Evolutionary conservation across 1,140 invertebrate genomes (phyloP).

Genomic region (Phenacoccus solenopsis): DNA sequence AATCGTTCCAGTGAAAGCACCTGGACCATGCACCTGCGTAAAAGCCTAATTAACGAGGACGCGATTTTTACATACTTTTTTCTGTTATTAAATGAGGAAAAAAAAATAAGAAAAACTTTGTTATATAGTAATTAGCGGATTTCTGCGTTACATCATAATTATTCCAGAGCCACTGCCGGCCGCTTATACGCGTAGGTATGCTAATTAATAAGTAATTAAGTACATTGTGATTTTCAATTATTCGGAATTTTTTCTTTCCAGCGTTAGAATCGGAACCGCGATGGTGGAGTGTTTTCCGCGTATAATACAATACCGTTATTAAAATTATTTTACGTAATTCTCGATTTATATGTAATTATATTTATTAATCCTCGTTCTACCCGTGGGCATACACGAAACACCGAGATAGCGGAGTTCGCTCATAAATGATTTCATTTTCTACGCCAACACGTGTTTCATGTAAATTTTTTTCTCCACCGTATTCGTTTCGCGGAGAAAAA

Average conservation of each 20-base stretch:
- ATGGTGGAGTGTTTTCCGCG: background rate
- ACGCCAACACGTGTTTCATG: too few relatives aligned
- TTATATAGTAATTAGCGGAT: background rate
- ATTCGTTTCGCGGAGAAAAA: too few relatives aligned
- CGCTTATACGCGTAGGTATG: background rate
- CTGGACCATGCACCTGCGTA: too few relatives aligned
- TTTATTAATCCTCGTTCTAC: too few relatives aligned
- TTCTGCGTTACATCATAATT: slow-evolving; percentile 10
- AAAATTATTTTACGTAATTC: background rate
- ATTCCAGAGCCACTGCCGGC: background rate
- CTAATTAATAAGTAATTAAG: slow-evolving; percentile 12
- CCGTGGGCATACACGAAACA: too few relatives aligned
- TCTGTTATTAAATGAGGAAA: background rate
- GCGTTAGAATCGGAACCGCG: background rate
- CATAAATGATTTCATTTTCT: too few relatives aligned
- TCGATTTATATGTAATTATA: too few relatives aligned
- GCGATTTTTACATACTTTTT: background rate
- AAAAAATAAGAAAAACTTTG: slow-evolving; percentile 7
- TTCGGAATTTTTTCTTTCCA: background rate
- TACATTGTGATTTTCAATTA: slow-evolving; percentile 6
- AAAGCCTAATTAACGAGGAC: too few relatives aligned
- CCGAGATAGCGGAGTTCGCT: too few relatives aligned
- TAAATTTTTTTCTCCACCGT: too few relatives aligned
- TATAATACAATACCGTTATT: background rate
- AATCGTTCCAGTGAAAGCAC: too few relatives aligned